Base-by-base conservation (phyloP, 2,797 vertebrate genomes). In the Acipenser transmontanus region DNA sequence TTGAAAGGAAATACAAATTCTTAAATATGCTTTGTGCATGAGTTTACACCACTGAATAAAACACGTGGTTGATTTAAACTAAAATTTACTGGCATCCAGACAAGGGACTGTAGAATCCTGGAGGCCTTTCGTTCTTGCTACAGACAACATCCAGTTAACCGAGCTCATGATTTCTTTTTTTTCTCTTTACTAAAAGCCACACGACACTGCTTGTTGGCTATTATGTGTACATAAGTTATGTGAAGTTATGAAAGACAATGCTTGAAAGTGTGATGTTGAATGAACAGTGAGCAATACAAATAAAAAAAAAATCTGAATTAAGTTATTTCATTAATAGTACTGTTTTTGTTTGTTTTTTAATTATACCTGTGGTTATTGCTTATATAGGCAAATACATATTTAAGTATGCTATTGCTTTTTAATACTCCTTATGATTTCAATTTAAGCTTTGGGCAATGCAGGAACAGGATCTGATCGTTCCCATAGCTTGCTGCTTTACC, bases 231-330 rank as follows among this genome's bases (percentile, higher is more conserved):
- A 85, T 85, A 89, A 80, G 85, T 79, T 73, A 85, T 90, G 80
- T 90, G 83, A 91, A 88, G 88, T 88, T 91, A 86, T 88, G 83
- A 91, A 89, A 85, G 88, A 87, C 90, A 85, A 80, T 89, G 89
- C 87, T 87, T 91, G 89, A 85, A 90, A 80, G 91, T 89, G 79
- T 93, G 91, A 85, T 34, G 34, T 83, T 91, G 91, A 88, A 83
- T 87, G 88, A 87, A 88, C 87, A 87, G 83, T 89, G 88, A 93
- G 90, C 88, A 95, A 96, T 96, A 95, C 95, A 93, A 78, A 59
- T 66, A 4, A 70, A 71, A 34, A 34, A 34, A 34, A 34, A 34
- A 3, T 34, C 17, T 17, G 17, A 17, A 17, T 17, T 17, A 17
- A 17, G 34, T 34, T 34, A 34, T 34, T 34, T 3, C 4, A 34